Evolutionary conservation across 2,797 vertebrate genomes (phyloP), one percentile per base, ranked within the genome.

Genomic region (Chloroceryle inda): DNA sequence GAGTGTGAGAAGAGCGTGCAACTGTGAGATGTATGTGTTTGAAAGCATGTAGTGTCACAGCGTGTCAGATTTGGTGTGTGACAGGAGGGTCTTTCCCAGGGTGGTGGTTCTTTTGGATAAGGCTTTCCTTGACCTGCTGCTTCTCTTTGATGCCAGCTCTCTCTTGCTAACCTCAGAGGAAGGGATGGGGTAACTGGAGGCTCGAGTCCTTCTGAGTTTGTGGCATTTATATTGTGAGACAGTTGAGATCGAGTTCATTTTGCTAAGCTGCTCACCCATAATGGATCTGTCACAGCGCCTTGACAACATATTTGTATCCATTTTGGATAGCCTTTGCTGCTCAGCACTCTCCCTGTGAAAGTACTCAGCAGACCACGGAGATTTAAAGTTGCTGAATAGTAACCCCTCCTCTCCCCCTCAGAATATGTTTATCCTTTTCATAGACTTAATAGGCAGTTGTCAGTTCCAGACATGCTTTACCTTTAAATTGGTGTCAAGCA

Each of bases 231-330:
- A 71, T 69, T 82, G 56, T 53, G 63, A 85, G 83, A 94, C 84
- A 89, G 59, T 45, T 90, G 77, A 81, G 83, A 93, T 67, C 1
- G 2, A 92, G 90, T 92, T 88, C 33, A 76, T 92, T 95, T 93
- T 96, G 90, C 77, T 96, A 61, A 96, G 84, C 71, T 92, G 74
- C 72, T 96, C 83, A 67, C 77, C 71, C 59, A 79, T 95, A 93
- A 91, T 93, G 63, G 74, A 61, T 92, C 77, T 94, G 93, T 91
- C 94, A 95, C 81, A 67, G 68, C 0, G 0, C 68, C 74, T 85
- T 93, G 88, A 79, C 85, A 85, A 76, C 1, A 1, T 92, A 90
- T 96, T 94, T 93, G 59, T 95, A 94, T 88, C 90, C 74, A 77
- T 90, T 92, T 87, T 74, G 74, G 88, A 56, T 71, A 91, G 64